phyloP scores from a whole-genome alignment of 2,797 vertebrate species.

The Enteromius argenteus region DNA sequence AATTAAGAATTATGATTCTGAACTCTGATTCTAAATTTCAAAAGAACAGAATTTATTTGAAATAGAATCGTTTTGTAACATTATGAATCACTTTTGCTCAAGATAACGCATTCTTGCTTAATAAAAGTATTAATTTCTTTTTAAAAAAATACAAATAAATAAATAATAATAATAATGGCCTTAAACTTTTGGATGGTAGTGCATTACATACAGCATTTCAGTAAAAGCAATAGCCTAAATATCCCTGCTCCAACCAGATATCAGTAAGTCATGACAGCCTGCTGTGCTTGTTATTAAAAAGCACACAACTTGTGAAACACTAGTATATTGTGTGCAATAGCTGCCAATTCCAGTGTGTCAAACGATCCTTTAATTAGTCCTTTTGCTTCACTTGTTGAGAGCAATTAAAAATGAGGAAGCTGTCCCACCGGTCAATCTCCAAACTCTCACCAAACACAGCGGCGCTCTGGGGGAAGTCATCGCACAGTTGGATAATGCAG shows the following conservation, averaged over 20 bases:
- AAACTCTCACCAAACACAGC: conserved; percentile 54
- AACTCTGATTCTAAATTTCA: background rate
- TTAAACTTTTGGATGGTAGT: background rate
- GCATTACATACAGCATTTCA: background rate
- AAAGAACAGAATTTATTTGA: background rate
- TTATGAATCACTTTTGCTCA: background rate
- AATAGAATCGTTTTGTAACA: background rate
- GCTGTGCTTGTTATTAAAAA: conserved; percentile 42
- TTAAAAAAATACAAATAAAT: background rate
- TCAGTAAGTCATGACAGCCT: conserved; percentile 18
- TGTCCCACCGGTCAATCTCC: conserved; percentile 49
- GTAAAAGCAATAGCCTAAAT: conserved; percentile 5
- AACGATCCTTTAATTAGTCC: conserved; percentile 67
- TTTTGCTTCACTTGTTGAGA: conserved; percentile 65
- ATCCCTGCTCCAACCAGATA: background rate
- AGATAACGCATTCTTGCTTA: background rate
- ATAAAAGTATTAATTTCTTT: background rate
- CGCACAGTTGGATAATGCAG: conserved; percentile 53
- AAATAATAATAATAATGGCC: background rate
- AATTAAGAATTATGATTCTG: background rate
- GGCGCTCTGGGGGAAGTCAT: conserved; percentile 52
- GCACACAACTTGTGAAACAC: conserved; percentile 19
- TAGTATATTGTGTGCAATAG: conserved; percentile 31
- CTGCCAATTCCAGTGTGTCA: conserved; percentile 65
- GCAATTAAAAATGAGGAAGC: conserved; percentile 63